Percentiles rank a stretch among this genome's conserved stretches.
phyloP scores from a whole-genome alignment of 1,140 invertebrate species.

The Eubasilissa regina region DNA sequence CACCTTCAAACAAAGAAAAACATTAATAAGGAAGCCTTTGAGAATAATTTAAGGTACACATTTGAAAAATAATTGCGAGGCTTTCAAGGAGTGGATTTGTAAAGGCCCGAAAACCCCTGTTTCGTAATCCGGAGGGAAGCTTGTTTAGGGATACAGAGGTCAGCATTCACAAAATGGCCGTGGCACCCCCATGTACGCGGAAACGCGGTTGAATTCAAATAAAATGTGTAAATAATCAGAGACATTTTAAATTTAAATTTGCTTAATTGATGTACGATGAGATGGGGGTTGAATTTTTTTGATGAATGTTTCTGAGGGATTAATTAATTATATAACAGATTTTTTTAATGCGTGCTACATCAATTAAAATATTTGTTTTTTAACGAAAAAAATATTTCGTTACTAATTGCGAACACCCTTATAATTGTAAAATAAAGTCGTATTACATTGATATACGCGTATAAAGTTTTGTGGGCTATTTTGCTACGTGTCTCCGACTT shows the following conservation, averaged over 20 bases:
- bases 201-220: not conserved
- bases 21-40: constrained; percentile 30
- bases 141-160: constrained; percentile 7
- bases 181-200: not conserved
- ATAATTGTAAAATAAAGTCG: too few relatives aligned
- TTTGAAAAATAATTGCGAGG: constrained; percentile 32
- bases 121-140: constrained; percentile 25
- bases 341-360: too few relatives aligned
- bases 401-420: too few relatives aligned
- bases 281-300: not conserved
- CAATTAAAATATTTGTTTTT: too few relatives aligned
- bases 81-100: constrained; percentile 31
- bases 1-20: constrained; percentile 32
- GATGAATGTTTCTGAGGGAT: not conserved
- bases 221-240: constrained; percentile 26
- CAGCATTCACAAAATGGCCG: constrained; percentile 29
- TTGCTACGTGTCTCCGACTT: too few relatives aligned
- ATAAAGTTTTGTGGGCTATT: too few relatives aligned
- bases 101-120: constrained; percentile 21
- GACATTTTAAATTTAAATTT: constrained; percentile 1
- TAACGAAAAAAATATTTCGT: too few relatives aligned
- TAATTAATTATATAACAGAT: too few relatives aligned
- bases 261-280: constrained; percentile 5
- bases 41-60: constrained; percentile 29
- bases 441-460: too few relatives aligned